Base-by-base conservation (phyloP, 2,797 vertebrate genomes). In the Poecilia picta region DNA sequence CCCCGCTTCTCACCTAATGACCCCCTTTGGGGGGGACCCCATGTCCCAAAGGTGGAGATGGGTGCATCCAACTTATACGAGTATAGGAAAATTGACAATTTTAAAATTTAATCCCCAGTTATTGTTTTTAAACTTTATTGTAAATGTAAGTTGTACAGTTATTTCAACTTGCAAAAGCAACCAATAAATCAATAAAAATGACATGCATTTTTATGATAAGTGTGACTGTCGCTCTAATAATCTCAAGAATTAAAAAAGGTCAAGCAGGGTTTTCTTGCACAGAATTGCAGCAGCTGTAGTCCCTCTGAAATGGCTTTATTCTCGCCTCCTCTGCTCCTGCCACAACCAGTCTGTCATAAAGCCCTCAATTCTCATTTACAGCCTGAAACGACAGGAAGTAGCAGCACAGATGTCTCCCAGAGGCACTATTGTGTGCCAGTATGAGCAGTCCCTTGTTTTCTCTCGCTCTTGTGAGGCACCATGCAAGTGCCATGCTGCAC, bases 331-430 rank as follows among this genome's bases (percentile, higher is more conserved):
- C 77, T 66, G 71, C 79, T 85, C 51, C 85, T 83, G 81, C 81
- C 75, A 85, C 79, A 74, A 10, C 76, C 76, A 47, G 62, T 36
- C 78, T 81, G 85, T 83, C 85, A 85, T 91, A 89, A 89, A 90
- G 83, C 72, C 78, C 87, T 89, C 83, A 83, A 73, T 82, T 82
- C 20, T 28, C 84, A 83, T 90, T 89, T 88, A 85, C 81, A 87
- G 88, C 78, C 79, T 2, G 73, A 53, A 70, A 76, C 49, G n/a
- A 39, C 4, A 5, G 47, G 57, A 84, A 76, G 73, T 77, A 84
- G 83, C 81, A 13, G 80, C 80, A 76, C 78, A 81, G 83, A 89
- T 75, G 78, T 80, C 81, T 55, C 79, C 84, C 83, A 81, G 76
- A 77, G 81, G 57, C 25, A 25, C 36, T 10, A 13, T 75, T 47